These are phyloP conservation scores for Lepidocolaptes lacrymiger DNA, from an alignment of 2,797 vertebrate species.

Conservation along the genomic window DNA sequence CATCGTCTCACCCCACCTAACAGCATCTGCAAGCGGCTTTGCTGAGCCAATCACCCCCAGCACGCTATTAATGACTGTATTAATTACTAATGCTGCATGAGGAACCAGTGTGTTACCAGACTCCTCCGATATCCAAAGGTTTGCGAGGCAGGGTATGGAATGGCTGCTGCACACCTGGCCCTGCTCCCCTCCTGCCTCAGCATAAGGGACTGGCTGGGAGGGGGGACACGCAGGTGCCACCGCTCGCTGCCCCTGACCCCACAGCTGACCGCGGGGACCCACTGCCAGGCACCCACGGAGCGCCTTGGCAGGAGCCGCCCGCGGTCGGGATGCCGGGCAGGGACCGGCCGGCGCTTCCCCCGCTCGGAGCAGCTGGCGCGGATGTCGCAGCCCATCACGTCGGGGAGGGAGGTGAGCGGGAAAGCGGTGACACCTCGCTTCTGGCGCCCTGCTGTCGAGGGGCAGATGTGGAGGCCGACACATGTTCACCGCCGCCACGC, in stretches of 20 bases:
- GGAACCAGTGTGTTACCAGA: neutral
- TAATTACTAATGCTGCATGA: neutral
- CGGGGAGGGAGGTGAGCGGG: slow-evolving; percentile 56
- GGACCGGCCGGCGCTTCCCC: neutral
- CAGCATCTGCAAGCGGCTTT: neutral
- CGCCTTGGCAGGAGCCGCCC: rapidly evolving
- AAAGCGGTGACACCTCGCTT: slow-evolving; percentile 62
- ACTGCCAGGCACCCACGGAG: neutral
- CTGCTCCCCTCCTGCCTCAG: neutral
- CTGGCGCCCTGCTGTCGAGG: slow-evolving; percentile 61
- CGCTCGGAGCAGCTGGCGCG: slow-evolving; percentile 70
- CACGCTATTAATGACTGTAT: neutral
- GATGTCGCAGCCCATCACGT: slow-evolving; percentile 73
- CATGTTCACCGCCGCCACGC: neutral
- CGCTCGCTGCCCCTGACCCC: neutral
- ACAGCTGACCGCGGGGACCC: rapidly evolving
- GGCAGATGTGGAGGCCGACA: slow-evolving; percentile 74
- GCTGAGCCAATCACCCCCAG: neutral
- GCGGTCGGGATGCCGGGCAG: neutral
- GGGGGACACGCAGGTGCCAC: neutral
- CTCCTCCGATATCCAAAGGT: neutral
- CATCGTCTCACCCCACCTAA: neutral
- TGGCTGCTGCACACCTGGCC: neutral
- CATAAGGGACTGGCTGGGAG: rapidly evolving
- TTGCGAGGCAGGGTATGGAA: rapidly evolving